Evolutionary conservation across 2,888 invertebrate genomes (phyloP).

Genomic region (Apodemia zela): DNA sequence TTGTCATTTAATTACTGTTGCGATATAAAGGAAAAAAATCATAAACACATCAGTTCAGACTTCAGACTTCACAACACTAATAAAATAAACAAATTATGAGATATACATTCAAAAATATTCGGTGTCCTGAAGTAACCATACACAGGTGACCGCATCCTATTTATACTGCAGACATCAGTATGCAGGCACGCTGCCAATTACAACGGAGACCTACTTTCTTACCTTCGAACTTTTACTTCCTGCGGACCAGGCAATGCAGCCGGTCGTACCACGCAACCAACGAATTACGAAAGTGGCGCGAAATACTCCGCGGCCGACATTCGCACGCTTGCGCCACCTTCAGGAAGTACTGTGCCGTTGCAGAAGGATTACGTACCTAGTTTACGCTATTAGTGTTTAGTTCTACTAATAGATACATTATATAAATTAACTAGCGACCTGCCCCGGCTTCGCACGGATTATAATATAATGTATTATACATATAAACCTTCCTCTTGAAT

Average conservation of each 20-base stretch:
- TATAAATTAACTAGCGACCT: not conserved
- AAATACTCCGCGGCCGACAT: slow-evolving; percentile 80
- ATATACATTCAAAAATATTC: slow-evolving; percentile 28
- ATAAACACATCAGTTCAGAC: not conserved
- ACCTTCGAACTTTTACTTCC: slow-evolving; percentile 81
- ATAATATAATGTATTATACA: too few species aligned
- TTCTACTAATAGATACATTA: not conserved
- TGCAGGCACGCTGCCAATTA: slow-evolving; percentile 77
- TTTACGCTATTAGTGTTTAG: not conserved
- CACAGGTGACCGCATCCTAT: slow-evolving; percentile 61
- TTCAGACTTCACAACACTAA: too few species aligned
- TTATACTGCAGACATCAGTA: slow-evolving; percentile 67
- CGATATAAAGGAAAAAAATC: not conserved
- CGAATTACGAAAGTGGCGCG: slow-evolving; percentile 79
- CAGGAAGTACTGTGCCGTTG: slow-evolving; percentile 76
- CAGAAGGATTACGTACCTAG: slow-evolving; percentile 71
- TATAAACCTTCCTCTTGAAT: too few species aligned
- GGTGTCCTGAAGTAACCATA: slow-evolving; percentile 35
- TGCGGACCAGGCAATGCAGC: slow-evolving; percentile 74
- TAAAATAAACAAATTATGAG: not conserved
- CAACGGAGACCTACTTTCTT: slow-evolving; percentile 79
- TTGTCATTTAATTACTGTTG: too few species aligned
- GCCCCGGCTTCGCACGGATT: too few species aligned
- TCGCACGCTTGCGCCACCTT: slow-evolving; percentile 77
- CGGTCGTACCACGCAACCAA: slow-evolving; percentile 77